Percentiles rank a stretch among this genome's conserved stretches.
Conservation (phyloP, 2,113 vertebrate species). For the Cepphus grylle region DNA sequence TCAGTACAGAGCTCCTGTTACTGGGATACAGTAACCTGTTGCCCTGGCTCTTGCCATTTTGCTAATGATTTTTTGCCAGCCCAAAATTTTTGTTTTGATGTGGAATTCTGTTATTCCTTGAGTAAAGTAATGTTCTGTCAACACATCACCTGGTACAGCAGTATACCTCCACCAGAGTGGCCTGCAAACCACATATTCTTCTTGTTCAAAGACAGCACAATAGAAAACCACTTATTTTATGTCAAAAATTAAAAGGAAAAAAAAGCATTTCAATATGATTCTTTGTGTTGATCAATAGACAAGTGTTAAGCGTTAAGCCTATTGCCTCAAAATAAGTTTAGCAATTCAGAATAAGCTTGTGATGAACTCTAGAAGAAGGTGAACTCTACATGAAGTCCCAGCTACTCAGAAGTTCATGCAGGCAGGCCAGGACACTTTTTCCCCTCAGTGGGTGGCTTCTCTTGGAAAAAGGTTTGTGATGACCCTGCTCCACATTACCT, state of each 20-base stretch:
- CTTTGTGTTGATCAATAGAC: background rate
- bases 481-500: background rate
- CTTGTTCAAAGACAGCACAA: background rate
- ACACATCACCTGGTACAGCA: background rate
- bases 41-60: background rate
- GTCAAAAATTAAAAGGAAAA: background rate
- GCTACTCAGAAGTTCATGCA: background rate
- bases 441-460: background rate
- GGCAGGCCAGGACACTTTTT: background rate
- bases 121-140: background rate
- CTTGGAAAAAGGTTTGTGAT: background rate
- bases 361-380: background rate
- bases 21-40: background rate
- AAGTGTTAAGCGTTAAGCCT: background rate
- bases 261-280: background rate
- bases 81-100: background rate
- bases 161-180: background rate
- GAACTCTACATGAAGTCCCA: background rate
- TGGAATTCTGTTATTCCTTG: background rate
- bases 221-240: background rate
- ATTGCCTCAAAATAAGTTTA: background rate
- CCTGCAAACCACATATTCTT: background rate
- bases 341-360: background rate
- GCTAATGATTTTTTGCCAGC: background rate
- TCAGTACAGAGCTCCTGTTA: background rate